Conservation (phyloP, 2,113 vertebrate species). For the Eulemur macaco region DNA sequence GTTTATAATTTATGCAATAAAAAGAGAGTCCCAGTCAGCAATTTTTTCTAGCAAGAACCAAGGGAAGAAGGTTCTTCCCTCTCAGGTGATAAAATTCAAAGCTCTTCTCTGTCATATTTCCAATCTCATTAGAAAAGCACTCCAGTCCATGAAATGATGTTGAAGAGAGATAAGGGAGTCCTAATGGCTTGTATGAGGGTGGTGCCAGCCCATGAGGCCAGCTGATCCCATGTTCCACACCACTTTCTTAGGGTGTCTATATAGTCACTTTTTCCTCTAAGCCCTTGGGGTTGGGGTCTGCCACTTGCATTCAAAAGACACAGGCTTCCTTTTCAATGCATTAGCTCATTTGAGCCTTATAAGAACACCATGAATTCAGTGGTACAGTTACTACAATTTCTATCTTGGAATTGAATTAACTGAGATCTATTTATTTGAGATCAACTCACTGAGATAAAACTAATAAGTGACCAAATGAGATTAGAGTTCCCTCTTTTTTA, state of each 20-base stretch:
- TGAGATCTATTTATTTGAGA: neutral
- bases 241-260: neutral
- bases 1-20: neutral
- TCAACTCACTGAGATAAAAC: neutral
- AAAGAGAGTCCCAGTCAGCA: neutral
- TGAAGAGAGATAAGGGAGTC: neutral
- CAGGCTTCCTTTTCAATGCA: neutral
- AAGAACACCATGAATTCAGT: neutral
- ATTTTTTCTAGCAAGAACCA: neutral
- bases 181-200: neutral
- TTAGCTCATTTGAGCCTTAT: neutral
- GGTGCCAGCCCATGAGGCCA: fast-evolving
- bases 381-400: neutral
- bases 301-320: neutral
- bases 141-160: neutral
- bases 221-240: fast-evolving
- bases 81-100: neutral
- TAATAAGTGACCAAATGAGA: neutral
- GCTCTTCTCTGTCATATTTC: neutral
- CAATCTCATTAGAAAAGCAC: neutral
- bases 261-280: neutral
- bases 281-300: fast-evolving
- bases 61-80: neutral
- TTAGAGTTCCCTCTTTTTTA: neutral
- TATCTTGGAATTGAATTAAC: neutral